Base-by-base conservation (phyloP, 2,797 vertebrate genomes). In the Dryobates pubescens region DNA sequence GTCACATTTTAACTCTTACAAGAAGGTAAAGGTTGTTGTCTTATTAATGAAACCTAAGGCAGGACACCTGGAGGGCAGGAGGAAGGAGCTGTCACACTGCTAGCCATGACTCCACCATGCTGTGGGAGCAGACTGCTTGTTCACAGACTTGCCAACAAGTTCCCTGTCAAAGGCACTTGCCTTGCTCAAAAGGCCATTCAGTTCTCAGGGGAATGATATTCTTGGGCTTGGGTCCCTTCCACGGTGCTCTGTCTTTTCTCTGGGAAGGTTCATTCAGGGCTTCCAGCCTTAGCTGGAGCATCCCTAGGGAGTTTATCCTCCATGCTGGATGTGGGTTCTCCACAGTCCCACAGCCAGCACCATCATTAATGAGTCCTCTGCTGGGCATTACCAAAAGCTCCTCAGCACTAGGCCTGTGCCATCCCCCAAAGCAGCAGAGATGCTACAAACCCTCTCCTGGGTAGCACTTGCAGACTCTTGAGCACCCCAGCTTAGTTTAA, bases 61-160 rank as follows among this genome's bases (percentile, higher is more conserved):
- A 82, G 68, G 23, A 57, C 0, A 0, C 0, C 1, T 17, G 75
- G 22, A 17, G 18, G 30, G n/a, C 47, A 90, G 79, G n/a, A 73
- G 24, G 68, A 90, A 59, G 7, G 32, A 23, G 2, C 32, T 74
- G 18, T 49, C 24, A 6, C 51, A 70, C 38, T 85, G 17, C 56
- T 65, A 16, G 19, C 0, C 4, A 11, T 0, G 1, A 36, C n/a
- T 30, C 43, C 1, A 1, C 59, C 19, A 3, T 29, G 24, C 8
- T 30, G 16, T 63, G 74, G 70, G 67, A 92, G n/a, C 47, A 49
- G 47, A 49, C 22, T 19, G 30, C 56, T 86, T 41, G 16, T 36
- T 77, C 49, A 10, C 17, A 20, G 27, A 51, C 20, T 86, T 88
- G 63, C 32, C 6, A 2, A 13, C 1, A 4, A 63, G 38, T n/a